phyloP scores from a whole-genome alignment of 2,797 vertebrate species.

The Chelonia mydas region DNA sequence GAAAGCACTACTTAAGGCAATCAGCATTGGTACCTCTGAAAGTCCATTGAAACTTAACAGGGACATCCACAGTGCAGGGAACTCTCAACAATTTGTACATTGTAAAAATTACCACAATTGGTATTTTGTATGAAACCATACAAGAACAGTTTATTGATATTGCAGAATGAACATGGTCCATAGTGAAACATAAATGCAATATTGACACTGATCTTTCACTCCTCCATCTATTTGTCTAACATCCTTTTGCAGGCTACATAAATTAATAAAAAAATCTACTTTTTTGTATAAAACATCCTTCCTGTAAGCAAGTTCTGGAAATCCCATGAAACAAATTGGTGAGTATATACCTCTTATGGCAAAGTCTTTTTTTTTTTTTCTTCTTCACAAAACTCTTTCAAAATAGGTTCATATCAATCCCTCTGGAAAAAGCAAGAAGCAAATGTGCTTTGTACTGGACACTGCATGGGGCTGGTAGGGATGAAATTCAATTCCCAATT shows the following conservation, averaged over 20 bases:
- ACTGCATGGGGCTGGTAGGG: neutral
- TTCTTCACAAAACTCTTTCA: neutral
- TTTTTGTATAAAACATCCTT: neutral
- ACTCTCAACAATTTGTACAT: fast-evolving
- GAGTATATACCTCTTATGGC: neutral
- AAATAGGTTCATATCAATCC: neutral
- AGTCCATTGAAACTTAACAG: conserved; percentile 55
- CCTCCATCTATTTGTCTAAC: neutral
- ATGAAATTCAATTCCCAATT: neutral
- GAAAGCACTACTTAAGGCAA: conserved; percentile 55
- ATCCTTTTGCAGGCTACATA: neutral
- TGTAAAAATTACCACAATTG: neutral
- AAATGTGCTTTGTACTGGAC: neutral
- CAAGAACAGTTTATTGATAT: neutral
- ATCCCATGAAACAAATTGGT: neutral
- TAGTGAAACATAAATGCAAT: neutral
- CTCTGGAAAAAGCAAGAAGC: neutral
- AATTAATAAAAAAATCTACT: neutral
- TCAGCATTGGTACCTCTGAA: conserved; percentile 64
- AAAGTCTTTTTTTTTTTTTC: neutral
- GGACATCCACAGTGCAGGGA: fast-evolving
- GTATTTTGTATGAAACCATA: neutral
- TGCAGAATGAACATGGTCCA: neutral
- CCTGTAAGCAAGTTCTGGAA: neutral
- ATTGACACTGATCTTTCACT: neutral